These are phyloP conservation scores for Scaptomyza caliginosa DNA, from an alignment of 2,888 invertebrate species.

Conservation along the genomic window DNA sequence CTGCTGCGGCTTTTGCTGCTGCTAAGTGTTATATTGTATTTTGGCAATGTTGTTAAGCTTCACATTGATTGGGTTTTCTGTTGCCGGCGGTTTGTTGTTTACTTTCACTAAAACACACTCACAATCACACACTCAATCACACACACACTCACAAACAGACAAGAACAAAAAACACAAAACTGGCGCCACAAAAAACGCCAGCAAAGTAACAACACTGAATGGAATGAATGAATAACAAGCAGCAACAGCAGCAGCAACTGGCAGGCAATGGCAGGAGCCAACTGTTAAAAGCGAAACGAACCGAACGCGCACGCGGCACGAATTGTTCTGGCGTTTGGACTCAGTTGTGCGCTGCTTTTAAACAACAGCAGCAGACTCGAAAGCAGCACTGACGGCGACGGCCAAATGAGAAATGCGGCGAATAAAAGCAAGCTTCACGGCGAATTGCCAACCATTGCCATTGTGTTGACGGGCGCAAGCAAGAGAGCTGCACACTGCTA, in stretches of 20 bases:
- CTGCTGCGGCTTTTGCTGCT: conserved; percentile 10
- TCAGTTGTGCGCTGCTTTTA: conserved; percentile 57
- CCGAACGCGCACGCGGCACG: conserved; percentile 78
- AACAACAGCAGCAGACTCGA: conserved; percentile 24
- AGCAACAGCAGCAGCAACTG: conserved; percentile 17
- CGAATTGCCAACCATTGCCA: conserved; percentile 47
- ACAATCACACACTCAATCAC: conserved; percentile 8
- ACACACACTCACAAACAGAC: not conserved
- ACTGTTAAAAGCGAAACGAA: conserved; percentile 53
- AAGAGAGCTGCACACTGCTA: conserved; percentile 7
- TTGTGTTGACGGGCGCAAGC: conserved; percentile 23
- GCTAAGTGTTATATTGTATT: conserved; percentile 1
- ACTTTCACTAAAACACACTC: conserved; percentile 51
- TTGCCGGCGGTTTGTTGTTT: conserved; percentile 67
- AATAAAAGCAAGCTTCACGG: conserved; percentile 52
- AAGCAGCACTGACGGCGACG: conserved; percentile 3
- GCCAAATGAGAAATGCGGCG: conserved; percentile 44
- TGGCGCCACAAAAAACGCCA: conserved; percentile 36
- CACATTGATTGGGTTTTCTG: conserved; percentile 16
- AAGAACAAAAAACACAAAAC: conserved; percentile 3
- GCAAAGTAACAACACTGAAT: conserved; percentile 5
- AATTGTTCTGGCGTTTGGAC: conserved; percentile 64
- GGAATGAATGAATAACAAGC: conserved; percentile 9
- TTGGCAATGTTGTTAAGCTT: conserved; percentile 10
- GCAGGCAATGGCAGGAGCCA: conserved; percentile 1